Percentiles rank a stretch among this genome's conserved stretches.
Evolutionary conservation across 2,113 vertebrate genomes (phyloP).

Genomic region (Eclectus roratus): DNA sequence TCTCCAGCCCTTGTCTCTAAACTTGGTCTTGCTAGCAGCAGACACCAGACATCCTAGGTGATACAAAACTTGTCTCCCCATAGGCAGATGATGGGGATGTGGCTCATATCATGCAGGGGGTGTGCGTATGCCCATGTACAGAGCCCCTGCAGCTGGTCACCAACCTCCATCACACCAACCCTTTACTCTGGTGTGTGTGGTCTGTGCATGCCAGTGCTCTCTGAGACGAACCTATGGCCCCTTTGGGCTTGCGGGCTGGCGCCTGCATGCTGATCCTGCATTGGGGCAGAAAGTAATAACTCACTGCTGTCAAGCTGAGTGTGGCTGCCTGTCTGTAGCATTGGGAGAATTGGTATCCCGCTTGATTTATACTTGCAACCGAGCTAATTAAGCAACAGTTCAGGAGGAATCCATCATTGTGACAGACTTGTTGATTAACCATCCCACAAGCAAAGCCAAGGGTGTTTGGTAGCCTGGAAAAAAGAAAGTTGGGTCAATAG

Average conservation of each 20-base stretch:
- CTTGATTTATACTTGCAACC: slow-evolving; percentile 70
- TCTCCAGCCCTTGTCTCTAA: not conserved
- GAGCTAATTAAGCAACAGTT: slow-evolving; percentile 78
- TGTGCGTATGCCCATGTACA: accelerated
- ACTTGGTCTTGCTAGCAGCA: not conserved
- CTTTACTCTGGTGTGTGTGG: accelerated
- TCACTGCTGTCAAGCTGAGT: slow-evolving; percentile 34
- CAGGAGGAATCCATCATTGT: slow-evolving; percentile 75
- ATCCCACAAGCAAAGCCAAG: slow-evolving; percentile 57
- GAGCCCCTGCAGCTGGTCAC: accelerated
- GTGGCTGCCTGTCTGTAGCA: slow-evolving; percentile 21
- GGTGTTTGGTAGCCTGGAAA: slow-evolving; percentile 40
- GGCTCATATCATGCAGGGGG: not conserved
- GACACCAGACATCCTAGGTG: not conserved
- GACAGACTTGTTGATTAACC: slow-evolving; percentile 78
- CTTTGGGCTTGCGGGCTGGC: not conserved
- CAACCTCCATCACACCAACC: not conserved
- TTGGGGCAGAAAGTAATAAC: slow-evolving; percentile 36
- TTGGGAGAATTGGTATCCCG: slow-evolving; percentile 46
- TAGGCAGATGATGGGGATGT: not conserved
- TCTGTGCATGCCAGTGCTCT: not conserved
- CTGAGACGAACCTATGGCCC: accelerated
- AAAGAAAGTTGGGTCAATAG: slow-evolving; percentile 19
- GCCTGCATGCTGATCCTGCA: not conserved
- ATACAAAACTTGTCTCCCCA: accelerated